Conservation (phyloP, 2,888 invertebrate species). For the Idaea straminata region DNA sequence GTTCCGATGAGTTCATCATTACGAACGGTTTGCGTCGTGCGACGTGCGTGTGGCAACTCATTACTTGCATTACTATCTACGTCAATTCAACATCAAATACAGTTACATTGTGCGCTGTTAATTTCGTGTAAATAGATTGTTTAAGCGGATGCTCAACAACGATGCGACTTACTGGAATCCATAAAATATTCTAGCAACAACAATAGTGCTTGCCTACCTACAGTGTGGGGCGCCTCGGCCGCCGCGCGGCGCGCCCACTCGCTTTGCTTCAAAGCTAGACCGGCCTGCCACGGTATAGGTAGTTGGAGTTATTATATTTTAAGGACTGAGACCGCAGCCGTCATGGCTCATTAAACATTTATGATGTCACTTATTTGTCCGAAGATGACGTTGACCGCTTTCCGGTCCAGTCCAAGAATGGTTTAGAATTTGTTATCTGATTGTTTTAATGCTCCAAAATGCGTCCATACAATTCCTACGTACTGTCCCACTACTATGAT, state of each 20-base stretch:
- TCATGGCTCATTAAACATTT: neutral
- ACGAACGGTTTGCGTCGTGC: neutral
- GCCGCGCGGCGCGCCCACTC: neutral
- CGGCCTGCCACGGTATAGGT: neutral
- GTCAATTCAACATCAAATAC: neutral
- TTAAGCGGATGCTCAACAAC: neutral
- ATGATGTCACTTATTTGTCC: neutral
- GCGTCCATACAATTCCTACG: neutral
- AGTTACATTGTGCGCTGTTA: neutral
- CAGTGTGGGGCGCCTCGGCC: neutral
- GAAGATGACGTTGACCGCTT: neutral
- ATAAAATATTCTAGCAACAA: neutral
- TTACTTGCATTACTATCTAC: neutral
- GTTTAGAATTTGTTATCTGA: neutral
- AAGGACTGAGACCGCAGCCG: neutral
- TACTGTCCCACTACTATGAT: neutral
- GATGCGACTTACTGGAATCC: conserved; percentile 1
- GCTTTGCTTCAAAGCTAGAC: neutral
- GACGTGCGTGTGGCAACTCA: neutral
- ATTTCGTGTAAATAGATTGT: neutral
- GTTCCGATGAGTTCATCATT: neutral
- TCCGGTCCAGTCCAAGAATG: neutral
- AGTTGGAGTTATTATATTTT: neutral
- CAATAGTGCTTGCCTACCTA: neutral
- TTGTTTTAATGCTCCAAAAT: neutral